Evolutionary conservation across 2,888 invertebrate species (phyloP), one percentile per base, ranked within the genome.

Genomic region (Rotaria magnacalcarata): DNA sequence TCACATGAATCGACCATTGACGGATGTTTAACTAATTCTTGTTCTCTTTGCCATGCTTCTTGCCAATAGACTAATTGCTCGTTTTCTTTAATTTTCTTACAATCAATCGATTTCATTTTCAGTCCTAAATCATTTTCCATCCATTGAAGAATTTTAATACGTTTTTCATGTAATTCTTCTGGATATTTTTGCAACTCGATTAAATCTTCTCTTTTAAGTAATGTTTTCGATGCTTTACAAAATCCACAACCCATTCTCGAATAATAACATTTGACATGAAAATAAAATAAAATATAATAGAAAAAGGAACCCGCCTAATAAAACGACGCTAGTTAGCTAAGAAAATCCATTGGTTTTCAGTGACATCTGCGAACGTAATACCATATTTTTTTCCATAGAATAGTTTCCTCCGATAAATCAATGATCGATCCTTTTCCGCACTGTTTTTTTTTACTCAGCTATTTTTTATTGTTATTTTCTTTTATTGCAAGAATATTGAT

Each of bases 41-140:
- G 43, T 80, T 80, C 80, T 80, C 80, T 47, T n/a, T 47, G 43
- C 80, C 80, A 80, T 47, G 43, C 80, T 47, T 80, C 80, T 47
- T 47, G 80, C 80, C 80, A 80, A 47, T 47, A 47, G 11, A 8
- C 4, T 4, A 10, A 4, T n/a, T 80, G 47, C 24, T 47, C 47
- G 11, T 43, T n/a, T 47, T 80, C 80, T 47, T 80, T 80, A 11
- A 80, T n/a, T 47, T 80, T 80, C 0, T 24, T 80, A 43, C 24
- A 10, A 47, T 80, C 24, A n/a, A 24, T 43, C 5, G 47, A n/a
- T 16, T 21, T 47, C 47, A 24, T n/a, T 47, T 43, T n/a, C 24
- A n/a, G n/a, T 24, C 21, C 24, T 11, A 80, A 14, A 80, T 47
- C 47, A 47, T 47, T 5, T 47, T 80, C 47, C 80, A 80, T 80